These are phyloP conservation scores for Pelvicachromis taeniatus DNA, from an alignment of 2,113 vertebrate species.

Conservation along the genomic window DNA sequence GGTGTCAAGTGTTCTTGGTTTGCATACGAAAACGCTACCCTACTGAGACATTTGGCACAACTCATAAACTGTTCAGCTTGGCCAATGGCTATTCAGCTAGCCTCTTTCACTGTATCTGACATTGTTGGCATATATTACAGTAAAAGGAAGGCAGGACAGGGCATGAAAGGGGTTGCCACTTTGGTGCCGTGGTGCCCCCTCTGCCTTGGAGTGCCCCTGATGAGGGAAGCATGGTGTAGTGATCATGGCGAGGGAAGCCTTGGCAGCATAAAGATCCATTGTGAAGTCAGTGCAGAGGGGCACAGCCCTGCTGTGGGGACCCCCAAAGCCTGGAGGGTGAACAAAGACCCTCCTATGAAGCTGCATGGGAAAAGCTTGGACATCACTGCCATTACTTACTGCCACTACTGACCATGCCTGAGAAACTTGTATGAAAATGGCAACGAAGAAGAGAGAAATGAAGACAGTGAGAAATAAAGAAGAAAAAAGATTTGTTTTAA, in stretches of 20 bases:
- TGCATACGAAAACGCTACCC: constrained; percentile 50
- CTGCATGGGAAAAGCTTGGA: constrained; percentile 66
- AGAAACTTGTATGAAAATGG: constrained; percentile 40
- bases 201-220: constrained; percentile 53
- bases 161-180: constrained; percentile 39
- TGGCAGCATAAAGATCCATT: constrained; percentile 73
- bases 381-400: constrained; percentile 31
- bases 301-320: constrained; percentile 63
- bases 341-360: constrained; percentile 74
- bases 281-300: constrained; percentile 63
- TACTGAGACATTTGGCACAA: constrained; percentile 49
- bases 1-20: constrained; percentile 49
- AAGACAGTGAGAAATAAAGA: background rate
- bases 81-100: constrained; percentile 31
- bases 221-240: constrained; percentile 48
- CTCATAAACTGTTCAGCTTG: constrained; percentile 26
- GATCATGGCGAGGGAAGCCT: constrained; percentile 8
- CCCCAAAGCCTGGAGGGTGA: constrained; percentile 61
- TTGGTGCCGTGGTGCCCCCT: constrained; percentile 48
- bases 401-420: constrained; percentile 43
- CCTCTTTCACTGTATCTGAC: constrained; percentile 33
- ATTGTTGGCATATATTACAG: constrained; percentile 24
- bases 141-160: constrained; percentile 10
- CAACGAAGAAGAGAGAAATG: background rate
- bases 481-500: background rate